phyloP scores from a whole-genome alignment of 1,140 invertebrate genomes.

The Anastrepha ludens region DNA sequence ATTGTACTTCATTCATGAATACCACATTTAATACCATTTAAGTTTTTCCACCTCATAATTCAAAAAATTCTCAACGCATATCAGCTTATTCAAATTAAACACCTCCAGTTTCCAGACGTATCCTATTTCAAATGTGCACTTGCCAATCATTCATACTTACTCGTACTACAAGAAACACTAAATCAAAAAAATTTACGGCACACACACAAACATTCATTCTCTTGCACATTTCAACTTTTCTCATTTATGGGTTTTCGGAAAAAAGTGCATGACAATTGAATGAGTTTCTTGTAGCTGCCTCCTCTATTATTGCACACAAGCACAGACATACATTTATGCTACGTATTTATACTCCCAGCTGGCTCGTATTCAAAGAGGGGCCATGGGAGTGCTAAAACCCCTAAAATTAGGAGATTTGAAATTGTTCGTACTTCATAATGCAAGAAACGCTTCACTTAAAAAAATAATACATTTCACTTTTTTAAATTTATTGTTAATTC shows the following conservation, averaged over 20 bases:
- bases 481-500: too few relatives aligned
- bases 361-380: too few relatives aligned
- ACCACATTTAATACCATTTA: background rate
- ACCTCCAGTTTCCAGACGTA: background rate
- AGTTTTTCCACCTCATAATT: background rate
- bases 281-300: background rate
- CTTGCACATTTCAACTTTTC: background rate
- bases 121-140: background rate
- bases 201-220: background rate
- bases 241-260: background rate
- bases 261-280: background rate
- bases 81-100: slow-evolving; percentile 2
- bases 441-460: background rate
- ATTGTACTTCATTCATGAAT: too few relatives aligned
- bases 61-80: background rate
- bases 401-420: too few relatives aligned
- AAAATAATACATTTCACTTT: too few relatives aligned
- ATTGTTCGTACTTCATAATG: too few relatives aligned
- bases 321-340: background rate
- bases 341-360: too few relatives aligned
- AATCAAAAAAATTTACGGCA: background rate
- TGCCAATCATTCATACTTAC: background rate
- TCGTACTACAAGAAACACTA: too few relatives aligned
- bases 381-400: too few relatives aligned
- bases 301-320: background rate